These are phyloP conservation scores for Osedax fenrisi DNA, from an alignment of 2,888 invertebrate species.

Conservation along the genomic window DNA sequence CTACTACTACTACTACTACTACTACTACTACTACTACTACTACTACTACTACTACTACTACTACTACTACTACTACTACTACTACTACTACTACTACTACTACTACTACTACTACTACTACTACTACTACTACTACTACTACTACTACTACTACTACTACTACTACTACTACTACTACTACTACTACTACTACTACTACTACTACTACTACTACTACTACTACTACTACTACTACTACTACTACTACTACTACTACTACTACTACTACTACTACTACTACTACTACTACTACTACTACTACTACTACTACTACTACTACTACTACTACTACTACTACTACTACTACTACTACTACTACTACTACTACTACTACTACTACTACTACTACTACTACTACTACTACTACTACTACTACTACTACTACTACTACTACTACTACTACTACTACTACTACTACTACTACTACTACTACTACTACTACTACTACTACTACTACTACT, in stretches of 20 bases:
- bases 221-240: background rate
- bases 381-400: background rate
- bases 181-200: background rate
- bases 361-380: background rate
- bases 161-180: background rate
- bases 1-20: background rate
- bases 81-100: conserved; percentile 9
- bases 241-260: background rate
- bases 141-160: background rate
- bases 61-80: conserved; percentile 5
- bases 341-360: conserved; percentile 2
- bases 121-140: background rate
- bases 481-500: background rate
- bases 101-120: background rate
- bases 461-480: background rate
- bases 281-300: background rate
- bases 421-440: background rate
- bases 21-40: background rate
- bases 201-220: background rate
- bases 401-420: background rate
- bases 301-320: background rate
- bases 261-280: background rate
- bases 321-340: background rate
- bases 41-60: conserved; percentile 9
- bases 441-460: background rate